A percentile compares a stretch with the other conserved stretches of the same genome.
These are phyloP conservation scores for Podabrus alpinus DNA, from an alignment of 2,888 invertebrate species.

Conservation along the genomic window DNA sequence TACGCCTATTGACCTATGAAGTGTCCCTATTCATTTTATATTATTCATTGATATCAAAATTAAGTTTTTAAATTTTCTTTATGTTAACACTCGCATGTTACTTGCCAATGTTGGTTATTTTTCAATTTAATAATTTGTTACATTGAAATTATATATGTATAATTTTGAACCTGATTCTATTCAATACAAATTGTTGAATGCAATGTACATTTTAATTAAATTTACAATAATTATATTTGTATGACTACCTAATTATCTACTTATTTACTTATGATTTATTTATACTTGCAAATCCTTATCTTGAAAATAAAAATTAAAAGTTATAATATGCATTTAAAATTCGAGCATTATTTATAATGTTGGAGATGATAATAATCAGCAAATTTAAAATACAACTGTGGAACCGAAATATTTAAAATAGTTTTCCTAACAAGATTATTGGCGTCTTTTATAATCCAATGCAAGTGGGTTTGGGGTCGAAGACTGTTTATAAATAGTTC, in stretches of 20 bases:
- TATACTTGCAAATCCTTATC: neutral
- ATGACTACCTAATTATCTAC: neutral
- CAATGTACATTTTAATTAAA: neutral
- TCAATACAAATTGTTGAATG: neutral
- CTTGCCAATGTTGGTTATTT: neutral
- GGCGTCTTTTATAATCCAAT: neutral
- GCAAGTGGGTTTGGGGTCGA: neutral
- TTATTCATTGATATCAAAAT: neutral
- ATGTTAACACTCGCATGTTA: neutral
- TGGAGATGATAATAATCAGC: neutral
- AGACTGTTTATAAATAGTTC: neutral
- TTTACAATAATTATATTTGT: neutral
- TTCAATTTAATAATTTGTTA: neutral
- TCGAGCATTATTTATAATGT: neutral
- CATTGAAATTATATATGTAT: neutral
- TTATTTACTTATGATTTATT: neutral
- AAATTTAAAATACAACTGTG: too few relatives aligned
- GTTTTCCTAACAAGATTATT: neutral
- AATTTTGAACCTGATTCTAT: neutral
- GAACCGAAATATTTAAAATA: too few relatives aligned
- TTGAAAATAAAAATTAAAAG: too few relatives aligned
- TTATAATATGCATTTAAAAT: too few relatives aligned
- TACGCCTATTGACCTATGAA: too few relatives aligned
- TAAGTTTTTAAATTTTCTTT: slow-evolving; percentile 8
- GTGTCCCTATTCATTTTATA: too few relatives aligned